Base-by-base conservation (phyloP, 1,140 invertebrate genomes). In the Drosophila ogumai region DNA sequence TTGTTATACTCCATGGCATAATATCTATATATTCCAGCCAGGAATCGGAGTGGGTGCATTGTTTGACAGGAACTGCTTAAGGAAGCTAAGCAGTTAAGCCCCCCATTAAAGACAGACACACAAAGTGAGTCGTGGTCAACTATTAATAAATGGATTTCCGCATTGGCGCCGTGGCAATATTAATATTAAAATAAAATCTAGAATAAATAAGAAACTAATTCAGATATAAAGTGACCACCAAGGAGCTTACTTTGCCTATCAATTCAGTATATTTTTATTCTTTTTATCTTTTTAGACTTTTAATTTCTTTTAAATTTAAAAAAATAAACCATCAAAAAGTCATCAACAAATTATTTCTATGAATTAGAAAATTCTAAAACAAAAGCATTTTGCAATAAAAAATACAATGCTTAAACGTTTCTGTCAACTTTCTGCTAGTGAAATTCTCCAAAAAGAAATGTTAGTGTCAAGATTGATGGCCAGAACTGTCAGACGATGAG, bases 401-500 rank as follows among this genome's bases (percentile, higher is more conserved):
- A 36, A 54, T 22, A 54, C 32, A 15, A n/a, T 10, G 8, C 34
- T 6, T 22, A 43, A 56, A 25, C 13, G 2, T 41, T 34, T 54
- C 50, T 6, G 7, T 40, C 13, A 56, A 40, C 50, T 54, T 54
- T 54, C 32, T 3, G 50, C 19, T 0, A 3, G 50, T 47, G 19
- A 47, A 54, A 67, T 66, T 58, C 34, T 28, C 52, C 28, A 69
- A 63, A 73, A 60, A 61, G 60, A 73, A 63, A 81, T 84, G 66
- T 82, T 67, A n/a, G 44, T 61, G 56, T 77, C 41, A 61, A 90
- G 85, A 85, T 88, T 88, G 59, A 88, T 88, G 85, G 69, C 55
- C 50, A 69, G 74, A 71, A 66, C 52, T 46, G 55, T 38, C 40
- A 40, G 41, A 43, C 49, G 22, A 28, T 41, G 52, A 55, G 34